Conservation (phyloP, 1,140 invertebrate species). For the Anthonomus grandis region DNA sequence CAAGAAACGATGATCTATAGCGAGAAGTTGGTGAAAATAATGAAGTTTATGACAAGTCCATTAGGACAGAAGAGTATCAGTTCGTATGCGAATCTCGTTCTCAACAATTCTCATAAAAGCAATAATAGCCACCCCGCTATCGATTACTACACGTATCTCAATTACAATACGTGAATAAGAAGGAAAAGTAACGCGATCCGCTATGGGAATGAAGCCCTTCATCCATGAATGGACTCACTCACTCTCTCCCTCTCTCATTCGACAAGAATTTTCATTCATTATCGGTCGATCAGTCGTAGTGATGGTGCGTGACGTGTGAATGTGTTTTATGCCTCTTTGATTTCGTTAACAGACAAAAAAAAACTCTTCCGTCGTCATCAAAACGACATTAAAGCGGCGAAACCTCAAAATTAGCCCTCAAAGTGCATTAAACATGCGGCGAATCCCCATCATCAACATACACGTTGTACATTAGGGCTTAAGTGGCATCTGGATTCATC, state of each 20-base stretch:
- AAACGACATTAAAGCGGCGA: conserved; percentile 10
- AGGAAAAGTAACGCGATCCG: conserved; percentile 20
- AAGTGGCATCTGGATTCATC: conserved; percentile 18
- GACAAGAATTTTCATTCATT: conserved; percentile 23
- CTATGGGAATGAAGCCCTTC: conserved; percentile 39
- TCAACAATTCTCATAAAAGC: conserved; percentile 1
- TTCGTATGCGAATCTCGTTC: too few species aligned
- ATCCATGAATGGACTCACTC: conserved; percentile 30
- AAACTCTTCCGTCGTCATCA: too few species aligned
- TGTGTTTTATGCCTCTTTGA: neutral
- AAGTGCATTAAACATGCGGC: conserved; percentile 23
- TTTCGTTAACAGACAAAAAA: too few species aligned
- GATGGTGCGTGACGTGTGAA: conserved; percentile 8
- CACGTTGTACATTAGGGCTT: conserved; percentile 20
- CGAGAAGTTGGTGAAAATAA: too few species aligned
- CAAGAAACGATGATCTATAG: too few species aligned
- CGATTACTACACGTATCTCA: conserved; percentile 18
- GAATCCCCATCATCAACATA: too few species aligned
- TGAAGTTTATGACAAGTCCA: too few species aligned
- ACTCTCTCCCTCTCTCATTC: conserved; percentile 10
- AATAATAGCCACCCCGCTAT: conserved; percentile 8
- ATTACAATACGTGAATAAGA: conserved; percentile 21
- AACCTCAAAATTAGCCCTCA: conserved; percentile 9
- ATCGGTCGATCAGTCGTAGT: neutral
- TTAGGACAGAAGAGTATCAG: too few species aligned